These are phyloP conservation scores for Chelonia mydas DNA, from an alignment of 2,797 vertebrate species.

Conservation along the genomic window DNA sequence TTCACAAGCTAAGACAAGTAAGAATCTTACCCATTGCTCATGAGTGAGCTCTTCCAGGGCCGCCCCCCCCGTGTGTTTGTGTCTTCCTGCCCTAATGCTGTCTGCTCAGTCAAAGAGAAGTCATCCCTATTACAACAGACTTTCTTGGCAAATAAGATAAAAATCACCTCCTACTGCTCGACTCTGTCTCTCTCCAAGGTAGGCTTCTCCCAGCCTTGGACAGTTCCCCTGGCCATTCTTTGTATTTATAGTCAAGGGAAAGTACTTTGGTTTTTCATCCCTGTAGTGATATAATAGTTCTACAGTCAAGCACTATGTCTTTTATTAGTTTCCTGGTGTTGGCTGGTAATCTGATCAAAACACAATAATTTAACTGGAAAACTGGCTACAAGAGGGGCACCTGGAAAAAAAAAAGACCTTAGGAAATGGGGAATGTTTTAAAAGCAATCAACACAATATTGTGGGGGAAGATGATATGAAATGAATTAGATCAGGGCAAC, in stretches of 20 bases:
- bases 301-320: not conserved
- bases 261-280: slow-evolving; percentile 26
- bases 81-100: not conserved
- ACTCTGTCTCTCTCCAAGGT: not conserved
- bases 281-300: not conserved
- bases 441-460: not conserved
- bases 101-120: not conserved
- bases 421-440: not conserved
- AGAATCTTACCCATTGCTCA: not conserved
- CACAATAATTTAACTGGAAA: not conserved
- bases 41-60: not conserved
- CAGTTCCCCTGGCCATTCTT: not conserved
- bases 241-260: not conserved
- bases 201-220: not conserved
- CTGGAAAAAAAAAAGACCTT: not conserved
- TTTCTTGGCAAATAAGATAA: not conserved
- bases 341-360: not conserved
- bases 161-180: not conserved
- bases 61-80: not conserved
- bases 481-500: not conserved
- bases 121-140: not conserved
- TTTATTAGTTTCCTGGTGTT: not conserved
- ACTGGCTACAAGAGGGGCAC: not conserved
- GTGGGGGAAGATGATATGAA: not conserved
- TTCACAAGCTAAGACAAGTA: not conserved